Conservation (phyloP, 1,140 invertebrate species). For the Drosophila parabipectinata region DNA sequence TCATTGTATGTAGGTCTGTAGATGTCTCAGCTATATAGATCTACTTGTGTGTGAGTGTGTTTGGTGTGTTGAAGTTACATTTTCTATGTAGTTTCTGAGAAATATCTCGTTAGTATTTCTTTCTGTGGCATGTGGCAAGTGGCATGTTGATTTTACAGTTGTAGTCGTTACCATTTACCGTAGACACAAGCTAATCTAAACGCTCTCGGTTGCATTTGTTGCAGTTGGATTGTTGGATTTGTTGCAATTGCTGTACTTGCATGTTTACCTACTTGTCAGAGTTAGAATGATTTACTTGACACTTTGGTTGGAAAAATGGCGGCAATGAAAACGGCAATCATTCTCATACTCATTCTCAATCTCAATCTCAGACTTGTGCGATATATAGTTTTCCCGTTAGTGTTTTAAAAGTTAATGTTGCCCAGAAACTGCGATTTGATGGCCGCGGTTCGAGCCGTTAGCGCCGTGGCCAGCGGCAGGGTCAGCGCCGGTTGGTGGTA, state of each 20-base stretch:
- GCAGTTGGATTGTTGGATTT: slow-evolving; percentile 15
- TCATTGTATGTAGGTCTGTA: slow-evolving; percentile 25
- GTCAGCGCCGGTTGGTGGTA: slow-evolving; percentile 79
- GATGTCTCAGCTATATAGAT: slow-evolving; percentile 13
- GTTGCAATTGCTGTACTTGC: slow-evolving; percentile 35
- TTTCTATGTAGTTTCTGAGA: slow-evolving; percentile 42
- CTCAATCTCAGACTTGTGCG: slow-evolving; percentile 23
- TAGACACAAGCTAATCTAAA: slow-evolving; percentile 58
- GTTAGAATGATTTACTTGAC: slow-evolving; percentile 63
- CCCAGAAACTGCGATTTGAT: slow-evolving; percentile 84
- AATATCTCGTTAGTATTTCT: slow-evolving; percentile 36
- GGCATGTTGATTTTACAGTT: slow-evolving; percentile 26
- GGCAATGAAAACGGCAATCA: slow-evolving; percentile 19
- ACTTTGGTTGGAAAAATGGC: slow-evolving; percentile 21
- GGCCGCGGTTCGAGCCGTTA: slow-evolving; percentile 79
- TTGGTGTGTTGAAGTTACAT: slow-evolving; percentile 25
- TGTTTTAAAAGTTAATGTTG: slow-evolving; percentile 80
- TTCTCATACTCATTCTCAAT: slow-evolving; percentile 11
- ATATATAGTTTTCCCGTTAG: slow-evolving; percentile 33
- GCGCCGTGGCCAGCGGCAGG: slow-evolving; percentile 77
- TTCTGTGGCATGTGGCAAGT: slow-evolving; percentile 24
- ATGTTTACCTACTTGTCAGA: slow-evolving; percentile 73
- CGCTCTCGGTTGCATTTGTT: slow-evolving; percentile 30
- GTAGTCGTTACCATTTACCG: slow-evolving; percentile 56
- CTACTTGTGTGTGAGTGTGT: slow-evolving; percentile 23